Base-by-base conservation (phyloP, 1,140 invertebrate genomes). In the Rhopalosiphum maidis region DNA sequence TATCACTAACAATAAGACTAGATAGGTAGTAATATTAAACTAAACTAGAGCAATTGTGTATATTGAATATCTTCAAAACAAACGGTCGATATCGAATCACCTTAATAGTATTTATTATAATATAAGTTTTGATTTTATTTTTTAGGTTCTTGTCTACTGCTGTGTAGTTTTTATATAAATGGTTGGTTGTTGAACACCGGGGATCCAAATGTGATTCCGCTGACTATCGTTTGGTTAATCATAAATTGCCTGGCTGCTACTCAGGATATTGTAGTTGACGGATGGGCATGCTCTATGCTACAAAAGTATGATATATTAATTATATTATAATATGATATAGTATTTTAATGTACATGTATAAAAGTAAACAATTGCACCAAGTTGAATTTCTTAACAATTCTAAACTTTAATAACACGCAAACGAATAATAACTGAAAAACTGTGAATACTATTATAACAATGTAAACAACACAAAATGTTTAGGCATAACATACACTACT, bases 231-330 rank as follows among this genome's bases (percentile, higher is more conserved):
- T n/a, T 77, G 60, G 60, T 77, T 77, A 77, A 77, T 77, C 60
- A 77, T 77, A 77, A 77, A 77, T n/a, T 77, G 60, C n/a, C n/a
- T 68, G 15, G 60, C 60, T 77, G 60, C 60, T n/a, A 77, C 60
- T 77, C 60, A 77, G 15, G 60, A 77, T 77, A 77, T 77, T 77
- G 60, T 77, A 77, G 60, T 77, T n/a, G 60, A 77, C 15, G 60
- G 60, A 77, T 77, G 60, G 60, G 60, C 60, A n/a, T 77, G 60
- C 15, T 77, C 60, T 35, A 77, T 77, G 60, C 60, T 77, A 35
- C 30, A 77, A 77, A 77, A 77, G 60, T 77, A n/a, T 77, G 60
- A n/a, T 77, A 77, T 18, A 35, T 77, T 41, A 41, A 41, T 41
- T 41, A 41, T 41, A 41, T 41, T 41, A 41, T 41, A 41, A 41